A percentile compares a stretch with the other conserved stretches of the same genome.
These are phyloP conservation scores for Melanchra persicariae DNA, from an alignment of 2,888 invertebrate species.

Conservation along the genomic window DNA sequence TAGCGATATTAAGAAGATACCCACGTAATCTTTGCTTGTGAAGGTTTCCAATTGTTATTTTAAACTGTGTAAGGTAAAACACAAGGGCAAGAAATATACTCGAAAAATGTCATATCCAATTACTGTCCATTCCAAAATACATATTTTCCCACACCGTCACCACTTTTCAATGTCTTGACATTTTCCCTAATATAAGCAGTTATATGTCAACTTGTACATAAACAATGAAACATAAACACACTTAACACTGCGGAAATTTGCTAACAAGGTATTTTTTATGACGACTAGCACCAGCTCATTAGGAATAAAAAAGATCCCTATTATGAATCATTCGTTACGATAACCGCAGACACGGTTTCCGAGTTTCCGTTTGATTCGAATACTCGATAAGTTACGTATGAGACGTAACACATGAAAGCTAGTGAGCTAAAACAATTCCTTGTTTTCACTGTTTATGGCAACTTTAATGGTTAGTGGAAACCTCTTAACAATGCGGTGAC, in stretches of 20 bases:
- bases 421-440: slow-evolving; percentile 57
- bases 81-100: background rate
- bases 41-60: background rate
- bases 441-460: slow-evolving; percentile 61
- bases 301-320: slow-evolving; percentile 47
- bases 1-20: background rate
- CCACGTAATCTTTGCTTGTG: no score
- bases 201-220: slow-evolving; percentile 12
- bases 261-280: slow-evolving; percentile 37
- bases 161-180: slow-evolving; percentile 6
- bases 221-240: slow-evolving; percentile 51
- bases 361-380: slow-evolving; percentile 39
- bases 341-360: slow-evolving; percentile 22
- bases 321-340: slow-evolving; percentile 50
- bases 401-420: slow-evolving; percentile 53
- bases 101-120: background rate
- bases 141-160: slow-evolving; percentile 29
- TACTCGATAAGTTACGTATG: slow-evolving; percentile 31
- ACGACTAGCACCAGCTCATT: slow-evolving; percentile 32
- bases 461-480: slow-evolving; percentile 31
- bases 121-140: slow-evolving; percentile 2
- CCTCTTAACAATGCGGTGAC: slow-evolving; percentile 41
- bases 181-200: background rate
- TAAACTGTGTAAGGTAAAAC: background rate
- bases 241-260: slow-evolving; percentile 29